These are phyloP conservation scores for Pantherophis alleghaniensis DNA, from an alignment of 2,797 vertebrate species.

Conservation along the genomic window DNA sequence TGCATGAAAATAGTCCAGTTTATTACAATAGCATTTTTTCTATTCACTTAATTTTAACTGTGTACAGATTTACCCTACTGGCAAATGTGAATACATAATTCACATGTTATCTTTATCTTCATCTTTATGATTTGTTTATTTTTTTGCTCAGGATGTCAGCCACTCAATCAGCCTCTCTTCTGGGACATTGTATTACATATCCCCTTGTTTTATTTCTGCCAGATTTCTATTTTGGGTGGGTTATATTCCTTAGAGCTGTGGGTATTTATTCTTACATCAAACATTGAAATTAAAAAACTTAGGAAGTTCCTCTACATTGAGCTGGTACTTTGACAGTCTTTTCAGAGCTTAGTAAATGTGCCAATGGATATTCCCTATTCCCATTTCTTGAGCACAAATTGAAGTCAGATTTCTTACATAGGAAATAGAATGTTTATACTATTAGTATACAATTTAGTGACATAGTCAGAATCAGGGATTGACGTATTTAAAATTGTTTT, in stretches of 20 bases:
- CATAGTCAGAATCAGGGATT: neutral
- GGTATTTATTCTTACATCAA: neutral
- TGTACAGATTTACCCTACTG: neutral
- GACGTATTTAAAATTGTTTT: neutral
- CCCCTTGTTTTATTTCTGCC: neutral
- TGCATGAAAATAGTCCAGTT: neutral
- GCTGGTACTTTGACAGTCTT: neutral
- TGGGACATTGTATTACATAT: neutral
- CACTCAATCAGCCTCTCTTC: neutral
- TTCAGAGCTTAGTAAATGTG: neutral
- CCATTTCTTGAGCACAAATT: neutral
- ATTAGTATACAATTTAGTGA: neutral
- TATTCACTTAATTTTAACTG: neutral
- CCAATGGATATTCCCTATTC: neutral
- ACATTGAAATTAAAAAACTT: neutral
- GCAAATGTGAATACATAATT: neutral
- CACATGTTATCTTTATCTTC: constrained; percentile 8
- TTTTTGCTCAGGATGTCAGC: neutral
- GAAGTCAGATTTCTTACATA: neutral
- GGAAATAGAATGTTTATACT: neutral
- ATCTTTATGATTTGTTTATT: neutral
- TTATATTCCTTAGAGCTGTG: neutral
- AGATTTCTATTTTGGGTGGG: neutral
- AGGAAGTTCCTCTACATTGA: neutral
- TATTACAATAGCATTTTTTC: neutral